These are phyloP conservation scores for Drymodes brunneopygia DNA, from an alignment of 2,113 vertebrate genomes.

Conservation along the genomic window DNA sequence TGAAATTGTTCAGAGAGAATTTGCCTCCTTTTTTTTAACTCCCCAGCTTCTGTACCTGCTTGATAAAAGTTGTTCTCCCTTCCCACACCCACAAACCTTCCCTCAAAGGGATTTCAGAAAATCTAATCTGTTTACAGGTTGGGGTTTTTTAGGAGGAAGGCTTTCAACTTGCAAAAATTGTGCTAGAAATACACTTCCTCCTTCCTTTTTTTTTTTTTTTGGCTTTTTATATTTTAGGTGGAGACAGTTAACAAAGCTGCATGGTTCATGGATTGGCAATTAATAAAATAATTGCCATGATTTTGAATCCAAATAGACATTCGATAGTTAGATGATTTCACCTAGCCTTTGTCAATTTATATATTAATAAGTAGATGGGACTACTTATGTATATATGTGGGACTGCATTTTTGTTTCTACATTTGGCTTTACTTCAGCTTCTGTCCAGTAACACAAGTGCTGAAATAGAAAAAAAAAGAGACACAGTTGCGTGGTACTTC, in stretches of 20 bases:
- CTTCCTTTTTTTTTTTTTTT: neutral
- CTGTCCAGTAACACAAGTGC: conserved; percentile 28
- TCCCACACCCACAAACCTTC: neutral
- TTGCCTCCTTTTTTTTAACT: neutral
- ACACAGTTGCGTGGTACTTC: neutral
- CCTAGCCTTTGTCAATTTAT: neutral
- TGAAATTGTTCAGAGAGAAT: neutral
- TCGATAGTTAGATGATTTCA: neutral
- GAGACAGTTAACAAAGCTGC: neutral
- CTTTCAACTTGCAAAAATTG: neutral
- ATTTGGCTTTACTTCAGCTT: neutral
- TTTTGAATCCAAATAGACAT: neutral
- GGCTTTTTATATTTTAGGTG: neutral
- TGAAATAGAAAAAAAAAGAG: neutral
- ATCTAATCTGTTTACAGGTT: neutral
- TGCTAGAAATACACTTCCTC: neutral
- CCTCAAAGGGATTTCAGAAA: neutral
- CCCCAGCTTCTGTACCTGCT: neutral
- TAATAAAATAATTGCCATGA: neutral
- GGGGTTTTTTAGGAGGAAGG: neutral
- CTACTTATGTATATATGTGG: neutral
- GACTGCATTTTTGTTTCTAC: neutral
- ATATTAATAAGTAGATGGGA: neutral
- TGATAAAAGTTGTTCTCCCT: neutral
- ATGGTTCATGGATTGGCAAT: neutral